Evolutionary conservation across 2,888 invertebrate genomes (phyloP), one percentile per base, ranked within the genome.

Genomic region (Ceraclea dissimilis): DNA sequence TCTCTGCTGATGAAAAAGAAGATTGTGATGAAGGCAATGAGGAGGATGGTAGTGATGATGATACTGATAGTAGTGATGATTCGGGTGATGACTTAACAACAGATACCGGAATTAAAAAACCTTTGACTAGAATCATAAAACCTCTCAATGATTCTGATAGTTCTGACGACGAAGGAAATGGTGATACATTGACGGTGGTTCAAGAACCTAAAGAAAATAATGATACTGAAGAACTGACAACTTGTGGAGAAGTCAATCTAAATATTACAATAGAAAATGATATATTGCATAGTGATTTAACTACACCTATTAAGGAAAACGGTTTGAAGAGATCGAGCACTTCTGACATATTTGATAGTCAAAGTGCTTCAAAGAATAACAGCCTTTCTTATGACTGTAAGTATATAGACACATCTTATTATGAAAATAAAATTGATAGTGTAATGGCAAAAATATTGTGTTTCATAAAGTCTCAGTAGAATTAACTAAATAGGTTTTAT

Each of bases 1-100:
- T 60, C 31, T 61, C 61, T 43, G 64, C 62, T 56, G 65, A 64
- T 39, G 69, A 69, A 57, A 76, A 76, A 61, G 73, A 78, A 5
- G 60, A 60, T 43, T 64, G 62, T 56, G 65, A 64, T 33, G 69
- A 69, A 57, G 76, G 76, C 60, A 76, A 64, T 33, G 69, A 69
- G 57, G 76, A 76, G 60, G 76, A 77, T 4, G 74, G 76, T 47
- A 62, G 64, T 22, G 64, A 64, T 33, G 55, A 62, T 52, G 63
- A 60, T 56, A 63, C 62, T 49, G 64, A 64, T 52, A 62, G 61
- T 39, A 62, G 61, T 43, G 64, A 63, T 56, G 65, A 64, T 16
- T 64, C 62, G 4, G 61, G 65, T 33, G 63, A 64, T 51, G 67
- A 67, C 50, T 17, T 44, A 1, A 20, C 6, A 13, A 17, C 26